These are phyloP conservation scores for Magallana gigas DNA, from an alignment of 1,140 invertebrate species.

Conservation along the genomic window DNA sequence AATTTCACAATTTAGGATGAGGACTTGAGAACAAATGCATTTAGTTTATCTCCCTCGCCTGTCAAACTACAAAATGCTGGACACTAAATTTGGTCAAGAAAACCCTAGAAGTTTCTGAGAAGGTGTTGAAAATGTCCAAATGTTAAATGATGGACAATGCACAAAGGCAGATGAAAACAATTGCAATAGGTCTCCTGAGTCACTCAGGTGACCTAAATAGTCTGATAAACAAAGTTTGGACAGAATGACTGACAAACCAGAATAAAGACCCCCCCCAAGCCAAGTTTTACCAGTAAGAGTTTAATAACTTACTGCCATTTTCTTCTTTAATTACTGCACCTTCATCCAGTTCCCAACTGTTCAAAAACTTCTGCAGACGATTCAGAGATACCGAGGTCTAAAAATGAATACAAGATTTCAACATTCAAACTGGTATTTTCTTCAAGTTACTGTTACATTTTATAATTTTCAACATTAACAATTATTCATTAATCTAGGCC, in stretches of 20 bases:
- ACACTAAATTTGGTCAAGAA: not conserved
- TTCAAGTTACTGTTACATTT: too few species aligned
- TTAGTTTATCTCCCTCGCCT: too few species aligned
- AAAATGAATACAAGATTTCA: constrained; percentile 46
- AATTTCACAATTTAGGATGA: too few species aligned
- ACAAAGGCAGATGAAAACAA: not conserved
- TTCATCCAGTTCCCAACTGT: constrained; percentile 73
- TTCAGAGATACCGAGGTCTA: constrained; percentile 77
- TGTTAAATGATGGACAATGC: not conserved
- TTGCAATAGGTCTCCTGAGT: not conserved
- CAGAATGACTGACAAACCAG: too few species aligned
- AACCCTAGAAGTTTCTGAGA: not conserved
- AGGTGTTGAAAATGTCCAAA: not conserved
- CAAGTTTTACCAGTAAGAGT: too few species aligned
- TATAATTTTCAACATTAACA: too few species aligned
- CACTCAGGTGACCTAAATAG: too few species aligned
- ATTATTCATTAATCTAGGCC: too few species aligned
- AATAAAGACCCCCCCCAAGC: too few species aligned
- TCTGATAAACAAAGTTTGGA: not conserved
- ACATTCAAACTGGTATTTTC: too few species aligned
- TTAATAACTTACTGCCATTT: constrained; percentile 61
- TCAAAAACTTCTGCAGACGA: constrained; percentile 74
- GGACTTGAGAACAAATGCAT: too few species aligned
- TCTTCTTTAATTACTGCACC: constrained; percentile 62
- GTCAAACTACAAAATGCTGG: too few species aligned